These are phyloP conservation scores for Xenopus tropicalis DNA, from an alignment of 2,113 vertebrate species.

Conservation along the genomic window UCB_Xtro_10.0 CM004443.2:77953001-77953500, in stretches of 20 bases:
- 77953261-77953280: constrained; percentile 17
- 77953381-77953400: neutral
- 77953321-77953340: neutral
- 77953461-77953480: too few relatives aligned
- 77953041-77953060: neutral
- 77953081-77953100: neutral
- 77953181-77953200: neutral
- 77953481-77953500: too few relatives aligned
- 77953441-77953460: too few relatives aligned
- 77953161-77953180: constrained; percentile 19
- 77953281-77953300: neutral
- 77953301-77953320: neutral
- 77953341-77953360: neutral
- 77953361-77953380: too few relatives aligned
- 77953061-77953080: neutral
- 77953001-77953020: neutral
- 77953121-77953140: constrained; percentile 3
- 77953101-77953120: neutral
- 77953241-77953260: constrained; percentile 21
- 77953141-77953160: constrained; percentile 8
- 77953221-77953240: constrained; percentile 18
- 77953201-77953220: constrained; percentile 22
- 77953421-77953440: too few relatives aligned
- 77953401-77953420: neutral
- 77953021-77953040: neutral